Base-by-base conservation (phyloP, 2,888 invertebrate genomes). In the Laspeyria flexula region DNA sequence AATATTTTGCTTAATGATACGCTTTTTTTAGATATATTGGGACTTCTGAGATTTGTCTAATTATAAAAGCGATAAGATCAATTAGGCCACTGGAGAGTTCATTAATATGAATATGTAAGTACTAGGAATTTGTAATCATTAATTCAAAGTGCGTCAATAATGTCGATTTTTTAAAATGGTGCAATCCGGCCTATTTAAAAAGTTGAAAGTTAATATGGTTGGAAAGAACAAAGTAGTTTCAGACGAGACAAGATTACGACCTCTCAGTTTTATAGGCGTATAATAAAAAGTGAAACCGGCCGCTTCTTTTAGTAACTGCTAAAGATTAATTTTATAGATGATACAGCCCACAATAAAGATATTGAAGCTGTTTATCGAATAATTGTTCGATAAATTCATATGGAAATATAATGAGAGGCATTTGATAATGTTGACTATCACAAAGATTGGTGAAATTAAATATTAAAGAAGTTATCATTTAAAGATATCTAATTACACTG, bases 241-340 rank as follows among this genome's bases (percentile, higher is more conserved):
- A 68, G 55, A 65, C 60, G 59, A 66, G 71, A 77, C 77, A 75
- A 65, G 66, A 81, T 87, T 81, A 86, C 83, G 85, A 85, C 72
- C 82, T 84, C 83, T 85, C 75, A 66, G 79, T 84, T 90, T 89
- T 83, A 88, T 85, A 81, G 77, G 62, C 72, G 73, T 58, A 75
- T 83, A 78, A 85, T 88, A 88, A 87, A 86, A 88, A 79, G 70
- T 74, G 75, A 79, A 81, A 77, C 79, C 77, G 76, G 81, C 71
- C 75, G 79, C 83, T 83, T 83, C 82, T 86, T 86, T 83, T 82
- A 81, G 78, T 73, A 80, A 81, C 77, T 75, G 74, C 73, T 71
- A 54, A 63, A 79, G 77, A 83, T 79, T 79, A 77, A 77, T 77
- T 81, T 85, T 83, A 83, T 81, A 73, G 68, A 62, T 73, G 68